Base-by-base conservation (phyloP, 2,888 invertebrate species). In the Zelleria hepariella region DNA sequence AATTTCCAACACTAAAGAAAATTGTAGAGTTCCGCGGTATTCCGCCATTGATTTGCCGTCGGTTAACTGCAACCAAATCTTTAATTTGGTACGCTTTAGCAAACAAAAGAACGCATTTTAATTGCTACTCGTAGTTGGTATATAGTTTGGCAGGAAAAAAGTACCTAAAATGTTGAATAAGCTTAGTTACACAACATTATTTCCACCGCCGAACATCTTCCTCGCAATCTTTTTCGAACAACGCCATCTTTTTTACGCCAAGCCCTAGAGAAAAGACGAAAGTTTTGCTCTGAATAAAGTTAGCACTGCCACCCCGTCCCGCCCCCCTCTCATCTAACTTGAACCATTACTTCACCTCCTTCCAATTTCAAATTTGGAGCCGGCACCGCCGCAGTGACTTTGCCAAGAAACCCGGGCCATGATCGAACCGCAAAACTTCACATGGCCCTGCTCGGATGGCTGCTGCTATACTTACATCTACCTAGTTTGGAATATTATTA, bases 351-450 rank as follows among this genome's bases (percentile, higher is more conserved):
- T 75, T 78, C 81, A 82, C 80, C 78, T 86, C 86, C 82, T 87
- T 86, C 87, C 86, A 88, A 87, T 87, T 88, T 84, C 78, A 86
- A 88, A 87, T 87, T 87, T 87, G 81, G 81, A 82, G 81, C 81
- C 78, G 80, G 76, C 71, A 73, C 74, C 64, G 78, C 82, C 83
- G 75, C 82, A 80, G 77, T 76, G 10, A 42, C 15, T 74, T 76
- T 67, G 65, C 47, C 32, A 42, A 42, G 32, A 42, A 42, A 42
- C 32, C 32, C 32, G 2, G 32, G n/a, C n/a, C 42, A 15, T 15
- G 51, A 51, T 57, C 54, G 54, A 54, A 26, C 21, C 57, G 42
- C 32, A 24, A 25, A 54, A 57, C 32, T 42, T 42, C 32, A 42
- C 32, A 15, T 42, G 15, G n/a, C n/a, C n/a, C n/a, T n/a, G n/a